Conservation (phyloP, 2,888 invertebrate genomes). For the Ectobius pallidus region DNA sequence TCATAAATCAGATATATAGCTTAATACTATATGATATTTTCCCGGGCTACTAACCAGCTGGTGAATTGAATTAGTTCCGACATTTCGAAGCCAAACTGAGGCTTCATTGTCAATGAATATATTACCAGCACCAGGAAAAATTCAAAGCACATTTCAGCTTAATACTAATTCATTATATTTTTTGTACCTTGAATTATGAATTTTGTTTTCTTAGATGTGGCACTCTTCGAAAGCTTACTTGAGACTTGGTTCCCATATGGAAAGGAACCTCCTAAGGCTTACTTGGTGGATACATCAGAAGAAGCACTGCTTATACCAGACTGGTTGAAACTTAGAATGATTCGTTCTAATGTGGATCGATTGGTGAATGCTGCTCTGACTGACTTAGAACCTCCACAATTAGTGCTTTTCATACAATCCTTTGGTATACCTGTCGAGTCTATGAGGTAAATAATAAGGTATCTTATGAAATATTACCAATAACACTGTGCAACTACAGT, state of each 20-base stretch:
- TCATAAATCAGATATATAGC: too few relatives aligned
- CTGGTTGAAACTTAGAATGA: constrained; percentile 88
- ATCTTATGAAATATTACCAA: too few relatives aligned
- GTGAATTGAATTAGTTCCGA: too few relatives aligned
- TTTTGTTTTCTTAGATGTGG: constrained; percentile 46
- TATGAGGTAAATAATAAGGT: constrained; percentile 78
- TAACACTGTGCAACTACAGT: too few relatives aligned
- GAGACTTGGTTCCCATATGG: constrained; percentile 84
- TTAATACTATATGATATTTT: too few relatives aligned
- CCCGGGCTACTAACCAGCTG: too few relatives aligned
- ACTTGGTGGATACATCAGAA: constrained; percentile 78
- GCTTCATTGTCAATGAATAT: too few relatives aligned
- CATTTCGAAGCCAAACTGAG: too few relatives aligned
- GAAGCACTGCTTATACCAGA: constrained; percentile 86
- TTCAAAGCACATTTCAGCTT: too few relatives aligned
- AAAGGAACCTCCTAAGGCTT: constrained; percentile 79
- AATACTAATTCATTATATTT: not conserved
- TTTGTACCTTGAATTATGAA: not conserved
- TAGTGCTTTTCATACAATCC: constrained; percentile 92
- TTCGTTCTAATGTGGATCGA: constrained; percentile 77
- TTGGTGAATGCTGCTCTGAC: constrained; percentile 86
- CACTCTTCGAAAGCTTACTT: constrained; percentile 64
- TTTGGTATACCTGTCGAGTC: constrained; percentile 92
- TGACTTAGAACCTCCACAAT: constrained; percentile 84
- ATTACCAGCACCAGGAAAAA: too few relatives aligned